phyloP scores from a whole-genome alignment of 2,113 vertebrate species.

The Turdus rufiventris region DNA sequence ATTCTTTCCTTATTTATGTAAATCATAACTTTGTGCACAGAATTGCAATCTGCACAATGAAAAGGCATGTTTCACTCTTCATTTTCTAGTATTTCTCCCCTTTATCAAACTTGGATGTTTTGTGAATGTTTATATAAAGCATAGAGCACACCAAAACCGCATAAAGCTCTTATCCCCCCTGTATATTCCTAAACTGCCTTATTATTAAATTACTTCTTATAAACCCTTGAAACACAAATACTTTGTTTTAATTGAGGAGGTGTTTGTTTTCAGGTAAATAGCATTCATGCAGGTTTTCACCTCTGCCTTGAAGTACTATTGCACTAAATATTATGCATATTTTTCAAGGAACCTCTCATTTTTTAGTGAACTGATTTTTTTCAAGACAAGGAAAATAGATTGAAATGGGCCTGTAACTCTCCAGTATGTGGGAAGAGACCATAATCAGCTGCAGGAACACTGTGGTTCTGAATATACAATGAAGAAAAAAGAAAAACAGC shows the following conservation, averaged over 20 bases:
- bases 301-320: background rate
- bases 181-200: background rate
- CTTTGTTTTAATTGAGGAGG: background rate
- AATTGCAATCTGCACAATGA: background rate
- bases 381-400: background rate
- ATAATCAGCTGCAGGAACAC: background rate
- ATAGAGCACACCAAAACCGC: background rate
- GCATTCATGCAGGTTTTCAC: background rate
- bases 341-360: background rate
- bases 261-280: background rate
- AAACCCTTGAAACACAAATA: background rate
- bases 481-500: background rate
- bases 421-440: background rate
- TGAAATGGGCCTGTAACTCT: background rate
- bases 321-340: accelerated
- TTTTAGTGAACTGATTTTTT: background rate
- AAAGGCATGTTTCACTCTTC: background rate
- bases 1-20: background rate
- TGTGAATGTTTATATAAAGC: background rate
- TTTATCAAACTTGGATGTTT: background rate
- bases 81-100: background rate
- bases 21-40: background rate
- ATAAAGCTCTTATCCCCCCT: background rate
- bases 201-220: background rate
- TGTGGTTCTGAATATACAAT: background rate